phyloP scores from a whole-genome alignment of 2,797 vertebrate genomes.

The Oceanodroma leucorhoa region DNA sequence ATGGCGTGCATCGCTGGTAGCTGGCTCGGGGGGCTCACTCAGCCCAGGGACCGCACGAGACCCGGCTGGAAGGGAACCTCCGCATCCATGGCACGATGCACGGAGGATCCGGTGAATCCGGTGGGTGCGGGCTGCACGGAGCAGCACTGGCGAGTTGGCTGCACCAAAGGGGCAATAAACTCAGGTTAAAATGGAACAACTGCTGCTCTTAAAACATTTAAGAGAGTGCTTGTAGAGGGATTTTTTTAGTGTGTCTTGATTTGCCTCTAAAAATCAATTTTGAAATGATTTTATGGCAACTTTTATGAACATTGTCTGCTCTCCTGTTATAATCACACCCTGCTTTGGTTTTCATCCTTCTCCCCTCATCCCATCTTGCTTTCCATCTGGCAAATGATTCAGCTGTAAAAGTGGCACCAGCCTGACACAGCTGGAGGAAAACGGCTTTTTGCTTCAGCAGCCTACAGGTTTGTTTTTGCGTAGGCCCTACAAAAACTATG shows the following conservation, averaged over 20 bases:
- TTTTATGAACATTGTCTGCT: constrained; percentile 10
- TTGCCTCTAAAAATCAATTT: constrained; percentile 30
- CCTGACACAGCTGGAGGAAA: constrained; percentile 40
- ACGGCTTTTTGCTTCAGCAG: neutral
- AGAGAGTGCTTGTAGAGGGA: neutral
- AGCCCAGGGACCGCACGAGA: neutral
- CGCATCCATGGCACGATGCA: rapidly evolving
- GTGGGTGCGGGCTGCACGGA: rapidly evolving
- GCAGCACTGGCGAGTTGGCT: rapidly evolving
- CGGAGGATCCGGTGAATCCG: neutral
- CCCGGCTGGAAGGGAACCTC: neutral
- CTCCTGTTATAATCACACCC: neutral
- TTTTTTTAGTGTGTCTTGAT: neutral
- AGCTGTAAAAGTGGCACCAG: constrained; percentile 6
- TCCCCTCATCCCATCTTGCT: constrained; percentile 1
- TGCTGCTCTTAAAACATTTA: neutral
- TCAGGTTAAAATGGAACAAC: neutral
- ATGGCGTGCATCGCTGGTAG: rapidly evolving
- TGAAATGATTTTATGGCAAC: neutral
- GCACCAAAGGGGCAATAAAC: neutral
- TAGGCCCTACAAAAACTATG: neutral
- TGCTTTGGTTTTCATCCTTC: neutral
- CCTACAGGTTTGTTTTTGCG: neutral
- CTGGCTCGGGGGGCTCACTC: neutral
- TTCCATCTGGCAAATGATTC: constrained; percentile 27